A percentile compares a stretch with the other conserved stretches of the same genome.
Conservation (phyloP, 1,140 invertebrate species). For the Subanguina moxae region DNA sequence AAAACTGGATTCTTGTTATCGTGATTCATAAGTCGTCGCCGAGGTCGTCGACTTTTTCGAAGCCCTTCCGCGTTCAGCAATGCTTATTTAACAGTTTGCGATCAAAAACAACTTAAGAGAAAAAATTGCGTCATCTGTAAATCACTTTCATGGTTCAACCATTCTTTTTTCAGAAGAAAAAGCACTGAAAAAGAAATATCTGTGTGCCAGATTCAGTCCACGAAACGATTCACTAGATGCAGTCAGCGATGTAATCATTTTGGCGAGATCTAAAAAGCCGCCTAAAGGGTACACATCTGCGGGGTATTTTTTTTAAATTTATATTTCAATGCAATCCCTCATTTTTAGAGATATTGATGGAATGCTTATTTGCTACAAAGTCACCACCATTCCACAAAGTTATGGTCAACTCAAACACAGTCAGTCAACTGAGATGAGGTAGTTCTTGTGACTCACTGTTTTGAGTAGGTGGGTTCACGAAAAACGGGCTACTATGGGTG, state of each 20-base stretch:
- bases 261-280: slow-evolving; percentile 24
- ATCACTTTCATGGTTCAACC: not conserved
- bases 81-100: no score
- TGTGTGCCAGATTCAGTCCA: slow-evolving; percentile 45
- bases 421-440: slow-evolving; percentile 32
- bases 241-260: slow-evolving; percentile 42
- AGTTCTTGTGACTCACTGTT: not conserved
- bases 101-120: no score
- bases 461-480: no score
- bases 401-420: slow-evolving; percentile 35
- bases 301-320: slow-evolving; percentile 21
- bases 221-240: slow-evolving; percentile 45
- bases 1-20: no score
- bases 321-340: slow-evolving; percentile 14
- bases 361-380: slow-evolving; percentile 41
- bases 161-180: slow-evolving; percentile 39
- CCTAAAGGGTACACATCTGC: slow-evolving; percentile 48
- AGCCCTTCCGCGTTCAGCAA: no score
- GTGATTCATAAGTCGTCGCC: no score
- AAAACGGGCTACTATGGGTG: no score
- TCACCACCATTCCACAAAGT: slow-evolving; percentile 36
- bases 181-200: slow-evolving; percentile 45
- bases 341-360: slow-evolving; percentile 41
- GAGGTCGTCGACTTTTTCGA: no score
- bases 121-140: not conserved